These are phyloP conservation scores for Gobio occitaniae DNA, from an alignment of 2,797 vertebrate species.

Conservation along the genomic window DNA sequence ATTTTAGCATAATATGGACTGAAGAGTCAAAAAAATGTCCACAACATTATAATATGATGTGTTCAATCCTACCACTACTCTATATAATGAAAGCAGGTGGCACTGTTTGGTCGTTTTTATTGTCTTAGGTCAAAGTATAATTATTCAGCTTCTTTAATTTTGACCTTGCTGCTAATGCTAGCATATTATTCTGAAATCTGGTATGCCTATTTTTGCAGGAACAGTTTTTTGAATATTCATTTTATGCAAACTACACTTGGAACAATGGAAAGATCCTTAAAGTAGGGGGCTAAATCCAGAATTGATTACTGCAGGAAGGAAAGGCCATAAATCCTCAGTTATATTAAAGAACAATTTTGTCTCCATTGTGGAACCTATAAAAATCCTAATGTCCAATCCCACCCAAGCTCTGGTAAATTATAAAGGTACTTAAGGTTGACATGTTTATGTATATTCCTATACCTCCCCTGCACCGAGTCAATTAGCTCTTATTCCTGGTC, in stretches of 20 bases:
- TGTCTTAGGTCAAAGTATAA: background rate
- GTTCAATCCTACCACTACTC: background rate
- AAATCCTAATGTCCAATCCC: conserved; percentile 67
- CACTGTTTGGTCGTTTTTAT: background rate
- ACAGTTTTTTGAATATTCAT: conserved; percentile 24
- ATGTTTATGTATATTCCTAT: conserved; percentile 70
- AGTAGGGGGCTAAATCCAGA: conserved; percentile 57
- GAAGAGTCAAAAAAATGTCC: background rate
- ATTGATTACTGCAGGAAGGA: conserved; percentile 55
- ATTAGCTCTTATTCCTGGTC: conserved; percentile 58
- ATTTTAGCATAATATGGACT: background rate
- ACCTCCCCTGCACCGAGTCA: conserved; percentile 61
- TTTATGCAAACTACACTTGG: conserved; percentile 36
- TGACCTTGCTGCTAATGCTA: conserved; percentile 33
- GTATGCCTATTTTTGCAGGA: conserved; percentile 15
- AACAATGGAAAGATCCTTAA: conserved; percentile 53
- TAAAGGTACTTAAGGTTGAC: conserved; percentile 68
- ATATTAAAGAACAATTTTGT: conserved; percentile 72
- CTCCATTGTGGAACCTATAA: conserved; percentile 71
- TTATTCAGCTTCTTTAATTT: conserved; percentile 14
- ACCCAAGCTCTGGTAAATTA: conserved; percentile 64
- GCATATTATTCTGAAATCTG: conserved; percentile 24
- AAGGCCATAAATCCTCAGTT: conserved; percentile 65
- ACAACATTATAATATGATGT: background rate
- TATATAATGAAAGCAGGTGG: background rate